Percentiles rank a stretch among this genome's conserved stretches.
Conservation (phyloP, 2,888 invertebrate species). For the Ctena decussata region DNA sequence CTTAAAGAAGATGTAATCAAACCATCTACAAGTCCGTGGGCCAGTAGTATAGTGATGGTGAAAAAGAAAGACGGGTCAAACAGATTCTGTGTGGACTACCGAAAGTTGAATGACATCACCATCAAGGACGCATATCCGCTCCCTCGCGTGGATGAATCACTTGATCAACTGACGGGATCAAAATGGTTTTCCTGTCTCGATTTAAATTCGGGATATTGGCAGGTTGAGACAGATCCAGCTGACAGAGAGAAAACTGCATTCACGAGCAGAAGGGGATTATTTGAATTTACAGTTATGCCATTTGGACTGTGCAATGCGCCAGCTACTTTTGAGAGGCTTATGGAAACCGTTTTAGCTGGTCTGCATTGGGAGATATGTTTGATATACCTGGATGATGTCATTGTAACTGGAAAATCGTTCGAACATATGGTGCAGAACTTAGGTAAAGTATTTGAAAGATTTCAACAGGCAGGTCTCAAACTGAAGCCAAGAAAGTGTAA, state of each 20-base stretch:
- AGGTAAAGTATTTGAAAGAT: conserved; percentile 24
- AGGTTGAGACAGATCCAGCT: conserved; percentile 37
- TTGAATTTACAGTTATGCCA: conserved; percentile 29
- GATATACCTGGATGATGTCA: conserved; percentile 66
- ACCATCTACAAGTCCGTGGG: conserved; percentile 20
- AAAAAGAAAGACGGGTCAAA: conserved; percentile 24
- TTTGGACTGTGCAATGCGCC: conserved; percentile 50
- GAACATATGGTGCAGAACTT: conserved; percentile 38
- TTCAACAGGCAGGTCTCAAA: conserved; percentile 38
- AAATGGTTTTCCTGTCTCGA: conserved; percentile 33
- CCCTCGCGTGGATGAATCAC: conserved; percentile 16
- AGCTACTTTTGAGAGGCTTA: conserved; percentile 25
- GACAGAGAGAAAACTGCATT: conserved; percentile 32
- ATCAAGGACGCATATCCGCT: conserved; percentile 14
- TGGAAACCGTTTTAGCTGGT: conserved; percentile 17
- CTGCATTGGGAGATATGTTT: conserved; percentile 53
- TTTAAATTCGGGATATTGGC: conserved; percentile 26
- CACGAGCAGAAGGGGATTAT: conserved; percentile 29
- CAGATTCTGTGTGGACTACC: conserved; percentile 28
- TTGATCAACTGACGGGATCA: conserved; percentile 32
- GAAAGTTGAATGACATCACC: conserved; percentile 24
- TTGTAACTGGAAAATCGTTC: conserved; percentile 24
- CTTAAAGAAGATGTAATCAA: conserved; percentile 22
- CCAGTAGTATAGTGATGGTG: conserved; percentile 17
- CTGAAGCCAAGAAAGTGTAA: conserved; percentile 43